Evolutionary conservation across 2,797 vertebrate species (phyloP), one percentile per base, ranked within the genome.

Genomic region (Chloroceryle inda): DNA sequence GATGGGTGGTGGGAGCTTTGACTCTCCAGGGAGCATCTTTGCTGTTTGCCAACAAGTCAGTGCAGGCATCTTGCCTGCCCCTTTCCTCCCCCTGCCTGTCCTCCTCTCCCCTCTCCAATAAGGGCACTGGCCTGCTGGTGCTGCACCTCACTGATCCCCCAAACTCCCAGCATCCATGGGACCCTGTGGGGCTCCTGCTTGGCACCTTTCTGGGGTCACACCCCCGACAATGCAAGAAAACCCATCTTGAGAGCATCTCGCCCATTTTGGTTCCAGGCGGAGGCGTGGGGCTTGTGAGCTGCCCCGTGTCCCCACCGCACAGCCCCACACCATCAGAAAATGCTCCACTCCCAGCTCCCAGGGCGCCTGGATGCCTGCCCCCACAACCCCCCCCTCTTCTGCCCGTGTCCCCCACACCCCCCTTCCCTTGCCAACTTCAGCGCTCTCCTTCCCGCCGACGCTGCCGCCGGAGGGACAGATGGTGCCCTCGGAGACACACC

Each of bases 391-490:
- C 80, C 82, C 38, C 6, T 49, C 29, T 53, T n/a, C 56, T 3
- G 0, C 68, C 77, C 0, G 44, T 52, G 84, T 33, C 84, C 94
- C 72, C 74, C 44, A 2, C 11, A 4, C 13, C 45, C 47, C 59
- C 19, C 38, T 78, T 69, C 76, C 67, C 18, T 37, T 19, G 16
- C 83, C 93, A 94, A 95, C 93, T 96, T 93, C 94, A 52, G 74
- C 14, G 45, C 94, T 82, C 90, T 94, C 87, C 90, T 94, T 92
- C 79, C 90, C 74, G 38, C 94, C 86, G 85, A 92, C 68, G 84
- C 93, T 93, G 90, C 76, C 72, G 80, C 94, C 93, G 92, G 88
- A 96, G 91, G 91, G 93, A 91, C 97, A 97, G 97, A 97, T 97
- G 97, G 96, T 96, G 95, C 96, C 77, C 92, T 94, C 35, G 59